Base-by-base conservation (phyloP, 1,140 invertebrate species). In the Diabrotica virgifera region DNA sequence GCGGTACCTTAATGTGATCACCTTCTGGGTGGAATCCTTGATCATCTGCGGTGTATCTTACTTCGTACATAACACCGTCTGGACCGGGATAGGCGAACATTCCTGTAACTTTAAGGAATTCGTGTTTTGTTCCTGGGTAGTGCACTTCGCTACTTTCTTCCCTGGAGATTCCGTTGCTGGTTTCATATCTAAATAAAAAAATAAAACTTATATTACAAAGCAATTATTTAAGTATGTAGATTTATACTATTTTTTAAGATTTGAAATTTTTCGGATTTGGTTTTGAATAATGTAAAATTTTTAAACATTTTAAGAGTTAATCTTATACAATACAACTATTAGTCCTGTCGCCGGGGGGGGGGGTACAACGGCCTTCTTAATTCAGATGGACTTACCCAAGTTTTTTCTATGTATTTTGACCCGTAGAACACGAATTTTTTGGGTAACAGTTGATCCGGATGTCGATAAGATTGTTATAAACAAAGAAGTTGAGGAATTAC, bases 131-230 rank as follows among this genome's bases (percentile, higher is more conserved):
- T 68, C 83, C 82, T 11, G 77, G 71, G 67, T 86, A 84, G 68
- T 83, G 84, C 58, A 86, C 78, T 59, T 83, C 78, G 0, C 85
- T 89, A 64, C 82, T 79, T 74, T 90, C 88, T 70, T 86, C 78
- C 10, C 82, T 82, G 2, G 81, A 77, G 11, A 86, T 85, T 8
- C 89, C 89, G 71, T 91, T 86, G 13, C 82, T 89, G 5, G 88
- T 87, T 71, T 90, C 87, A 73, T 84, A 89, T 13, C 83, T 87
- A 63, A 79, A 74, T 59, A 59, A 37, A 63, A 14, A 24, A 35
- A 8, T 13, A 53, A 14, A 11, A 62, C n/a, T 24, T 62, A 6
- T 12, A 35, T 13, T 55, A 14, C 0, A 24, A 24, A 24, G 24
- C 4, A 24, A 24, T 24, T 24, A 38, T 14, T 8, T 11, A 57